Percentiles rank a stretch among this genome's conserved stretches.
Conservation (phyloP, 2,113 vertebrate species). For the Ovis aries region ARS-UI_Ramb_v3.0 NC_056055.1:185494001-185494500, state of each 20-base stretch:
- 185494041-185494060: constrained; percentile 91
- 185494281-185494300: constrained; percentile 96
- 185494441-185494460: neutral
- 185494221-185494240: constrained; percentile 96
- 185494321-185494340: constrained; percentile 90
- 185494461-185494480: accelerated
- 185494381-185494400: neutral
- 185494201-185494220: constrained; percentile 97
- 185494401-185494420: neutral
- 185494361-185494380: constrained; percentile 49
- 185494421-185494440: neutral
- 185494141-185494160: constrained; percentile 97
- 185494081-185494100: constrained; percentile 95
- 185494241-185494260: constrained; percentile 98
- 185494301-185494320: constrained; percentile 96
- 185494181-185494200: constrained; percentile 94
- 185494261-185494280: constrained; percentile 92
- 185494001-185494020: constrained; percentile 98
- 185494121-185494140: constrained; percentile 98
- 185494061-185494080: constrained; percentile 96
- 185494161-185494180: constrained; percentile 95
- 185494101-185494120: constrained; percentile 97
- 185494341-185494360: constrained; percentile 69
- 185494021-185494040: constrained; percentile 95
- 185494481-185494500: accelerated